Conservation (phyloP, 2,113 vertebrate species). For the Tetrax tetrax region DNA sequence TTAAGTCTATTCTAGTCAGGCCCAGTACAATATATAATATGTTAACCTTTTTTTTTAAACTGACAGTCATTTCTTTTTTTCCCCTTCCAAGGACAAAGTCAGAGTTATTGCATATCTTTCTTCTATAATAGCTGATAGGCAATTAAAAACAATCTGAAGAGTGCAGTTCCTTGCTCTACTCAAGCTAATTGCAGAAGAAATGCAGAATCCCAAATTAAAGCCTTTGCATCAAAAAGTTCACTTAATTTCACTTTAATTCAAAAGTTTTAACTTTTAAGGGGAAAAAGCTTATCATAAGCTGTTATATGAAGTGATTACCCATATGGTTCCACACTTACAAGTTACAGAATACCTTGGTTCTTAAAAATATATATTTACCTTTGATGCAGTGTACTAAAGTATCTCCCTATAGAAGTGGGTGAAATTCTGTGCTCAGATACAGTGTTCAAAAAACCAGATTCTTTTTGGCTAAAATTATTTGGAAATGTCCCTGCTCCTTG, state of each 20-base stretch:
- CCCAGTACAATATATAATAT: not conserved
- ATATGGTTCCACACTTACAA: not conserved
- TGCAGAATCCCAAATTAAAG: not conserved
- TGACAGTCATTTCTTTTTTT: not conserved
- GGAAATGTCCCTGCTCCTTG: not conserved
- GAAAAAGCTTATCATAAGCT: not conserved
- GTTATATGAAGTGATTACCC: not conserved
- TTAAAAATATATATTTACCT: not conserved
- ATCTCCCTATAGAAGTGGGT: not conserved
- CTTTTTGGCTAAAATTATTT: not conserved
- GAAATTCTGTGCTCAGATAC: not conserved
- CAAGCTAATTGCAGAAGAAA: constrained; percentile 7
- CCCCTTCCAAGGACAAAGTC: not conserved
- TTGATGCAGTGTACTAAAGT: not conserved
- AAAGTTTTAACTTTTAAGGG: not conserved
- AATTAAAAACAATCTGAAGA: not conserved
- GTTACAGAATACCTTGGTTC: not conserved
- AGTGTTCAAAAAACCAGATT: not conserved
- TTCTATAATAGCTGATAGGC: not conserved
- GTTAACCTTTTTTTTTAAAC: not conserved
- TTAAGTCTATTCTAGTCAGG: not conserved
- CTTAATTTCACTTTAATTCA: no score
- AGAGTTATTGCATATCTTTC: not conserved
- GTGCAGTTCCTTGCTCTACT: not conserved
- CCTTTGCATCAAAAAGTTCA: not conserved